phyloP scores from a whole-genome alignment of 2,797 vertebrate species.

The Enteromius mattozi region DNA sequence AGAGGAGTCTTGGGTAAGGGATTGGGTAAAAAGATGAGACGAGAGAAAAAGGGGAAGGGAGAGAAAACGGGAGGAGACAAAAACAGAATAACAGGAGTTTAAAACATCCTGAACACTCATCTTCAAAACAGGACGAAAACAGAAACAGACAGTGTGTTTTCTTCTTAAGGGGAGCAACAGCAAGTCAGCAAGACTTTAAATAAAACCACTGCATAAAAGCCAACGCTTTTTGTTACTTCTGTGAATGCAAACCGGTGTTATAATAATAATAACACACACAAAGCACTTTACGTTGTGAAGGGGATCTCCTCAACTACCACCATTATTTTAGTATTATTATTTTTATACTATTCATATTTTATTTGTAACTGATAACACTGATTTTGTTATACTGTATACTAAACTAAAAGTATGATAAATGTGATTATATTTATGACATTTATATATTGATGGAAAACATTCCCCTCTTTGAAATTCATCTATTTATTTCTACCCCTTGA shows the following conservation, averaged over 20 bases:
- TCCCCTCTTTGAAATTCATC: not conserved
- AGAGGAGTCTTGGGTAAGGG: conserved; percentile 9
- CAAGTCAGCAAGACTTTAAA: not conserved
- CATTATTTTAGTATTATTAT: not conserved
- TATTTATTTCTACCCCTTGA: not conserved
- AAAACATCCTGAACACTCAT: conserved; percentile 35
- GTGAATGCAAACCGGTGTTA: not conserved
- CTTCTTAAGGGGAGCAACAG: not conserved
- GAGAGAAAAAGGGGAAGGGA: conserved; percentile 20
- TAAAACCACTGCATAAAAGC: not conserved
- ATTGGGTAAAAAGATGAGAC: conserved; percentile 10
- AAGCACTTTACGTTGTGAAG: not conserved
- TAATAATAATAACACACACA: not conserved
- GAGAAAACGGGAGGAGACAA: not conserved
- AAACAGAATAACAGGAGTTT: conserved; percentile 27
- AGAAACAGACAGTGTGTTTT: not conserved
- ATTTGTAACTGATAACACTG: not conserved
- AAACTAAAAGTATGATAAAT: not conserved
- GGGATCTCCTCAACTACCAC: not conserved
- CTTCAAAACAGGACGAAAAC: conserved; percentile 24
- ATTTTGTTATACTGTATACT: not conserved
- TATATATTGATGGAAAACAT: not conserved
- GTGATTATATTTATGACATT: not conserved
- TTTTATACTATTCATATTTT: not conserved
- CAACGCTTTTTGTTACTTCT: not conserved